Conservation (phyloP, 1,140 invertebrate species). For the Euborellia annulipes region DNA sequence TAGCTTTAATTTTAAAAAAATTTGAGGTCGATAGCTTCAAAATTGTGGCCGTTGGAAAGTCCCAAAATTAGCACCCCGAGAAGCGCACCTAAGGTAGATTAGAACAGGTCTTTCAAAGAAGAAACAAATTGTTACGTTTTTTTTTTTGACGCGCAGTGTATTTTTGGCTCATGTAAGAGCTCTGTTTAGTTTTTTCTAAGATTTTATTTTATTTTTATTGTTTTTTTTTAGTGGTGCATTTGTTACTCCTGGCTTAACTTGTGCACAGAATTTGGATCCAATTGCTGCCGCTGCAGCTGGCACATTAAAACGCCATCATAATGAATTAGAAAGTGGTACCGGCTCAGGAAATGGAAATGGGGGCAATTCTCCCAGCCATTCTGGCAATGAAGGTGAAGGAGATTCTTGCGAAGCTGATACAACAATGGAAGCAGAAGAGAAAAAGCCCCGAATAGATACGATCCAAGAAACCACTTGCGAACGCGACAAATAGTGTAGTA, state of each 20-base stretch:
- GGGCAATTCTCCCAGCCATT: not conserved
- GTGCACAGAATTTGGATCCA: slow-evolving; percentile 1
- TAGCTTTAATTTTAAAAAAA: too few species aligned
- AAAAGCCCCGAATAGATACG: slow-evolving; percentile 8
- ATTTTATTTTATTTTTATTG: too few species aligned
- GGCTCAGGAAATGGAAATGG: not conserved
- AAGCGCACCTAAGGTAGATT: too few species aligned
- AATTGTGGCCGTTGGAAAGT: too few species aligned
- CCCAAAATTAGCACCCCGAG: too few species aligned
- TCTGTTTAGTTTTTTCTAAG: too few species aligned
- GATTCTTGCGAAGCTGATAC: not conserved
- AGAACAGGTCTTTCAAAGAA: too few species aligned
- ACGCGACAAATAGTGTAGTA: not conserved
- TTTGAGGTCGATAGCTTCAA: too few species aligned
- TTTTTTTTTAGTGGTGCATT: slow-evolving; percentile 9
- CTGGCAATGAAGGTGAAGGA: not conserved
- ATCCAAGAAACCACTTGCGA: not conserved
- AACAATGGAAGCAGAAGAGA: slow-evolving; percentile 2
- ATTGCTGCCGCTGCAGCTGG: not conserved
- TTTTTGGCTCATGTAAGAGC: too few species aligned
- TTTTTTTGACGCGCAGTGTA: too few species aligned
- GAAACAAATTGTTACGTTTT: too few species aligned
- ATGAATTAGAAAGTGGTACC: slow-evolving; percentile 5
- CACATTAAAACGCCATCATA: slow-evolving; percentile 7
- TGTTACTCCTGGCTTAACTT: slow-evolving; percentile 5